Conservation (phyloP, 2,113 vertebrate genomes). For the Dasyornis broadbenti region DNA sequence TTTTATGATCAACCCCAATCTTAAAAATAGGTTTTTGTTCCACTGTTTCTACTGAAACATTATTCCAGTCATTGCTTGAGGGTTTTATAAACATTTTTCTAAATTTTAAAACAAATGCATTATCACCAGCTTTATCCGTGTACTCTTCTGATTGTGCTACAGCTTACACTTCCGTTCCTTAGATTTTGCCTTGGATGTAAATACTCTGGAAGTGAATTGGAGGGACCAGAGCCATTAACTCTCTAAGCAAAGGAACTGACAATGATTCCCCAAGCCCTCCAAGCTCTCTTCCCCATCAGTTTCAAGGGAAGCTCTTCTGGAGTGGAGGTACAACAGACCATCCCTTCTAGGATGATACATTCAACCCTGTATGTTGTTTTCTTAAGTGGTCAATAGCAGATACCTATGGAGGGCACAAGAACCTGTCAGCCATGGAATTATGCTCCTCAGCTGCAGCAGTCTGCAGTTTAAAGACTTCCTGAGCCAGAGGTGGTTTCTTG, state of each 20-base stretch:
- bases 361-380: background rate
- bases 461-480: background rate
- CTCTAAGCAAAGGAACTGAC: background rate
- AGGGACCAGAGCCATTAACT: background rate
- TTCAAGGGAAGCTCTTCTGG: background rate
- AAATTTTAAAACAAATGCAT: background rate
- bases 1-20: background rate
- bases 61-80: background rate
- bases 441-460: background rate
- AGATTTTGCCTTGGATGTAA: background rate
- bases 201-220: background rate
- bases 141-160: background rate
- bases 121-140: background rate
- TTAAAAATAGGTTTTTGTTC: background rate
- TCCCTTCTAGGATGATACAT: background rate
- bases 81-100: background rate
- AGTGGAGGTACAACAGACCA: too few relatives aligned
- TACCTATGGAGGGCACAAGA: background rate
- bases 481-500: background rate
- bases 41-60: background rate
- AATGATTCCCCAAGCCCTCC: background rate
- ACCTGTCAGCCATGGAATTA: background rate
- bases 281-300: accelerated
- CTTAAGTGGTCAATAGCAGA: background rate
- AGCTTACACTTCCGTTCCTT: accelerated